These are phyloP conservation scores for zebrafish (Danio rerio) DNA, from an alignment of 2,113 vertebrate genomes.

Conservation along the genomic window GRCz12tu NC_133197.1:22216501-22217000, in stretches of 20 bases:
- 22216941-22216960: not conserved
- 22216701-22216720: too few species aligned
- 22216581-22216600: too few species aligned
- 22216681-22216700: too few species aligned
- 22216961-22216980: not conserved
- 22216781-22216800: not conserved
- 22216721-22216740: too few species aligned
- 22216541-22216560: too few species aligned
- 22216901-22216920: not conserved
- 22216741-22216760: not conserved
- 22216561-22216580: too few species aligned
- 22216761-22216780: not conserved
- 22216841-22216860: not conserved
- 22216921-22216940: not conserved
- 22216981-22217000: constrained; percentile 18
- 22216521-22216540: too few species aligned
- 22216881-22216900: not conserved
- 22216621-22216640: too few species aligned
- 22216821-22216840: not conserved
- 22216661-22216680: too few species aligned
- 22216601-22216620: too few species aligned
- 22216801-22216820: not conserved
- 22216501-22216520: too few species aligned
- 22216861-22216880: not conserved
- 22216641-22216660: too few species aligned